Evolutionary conservation across 2,797 vertebrate genomes (phyloP).

Genomic region (Sebastes hubbsi): DNA sequence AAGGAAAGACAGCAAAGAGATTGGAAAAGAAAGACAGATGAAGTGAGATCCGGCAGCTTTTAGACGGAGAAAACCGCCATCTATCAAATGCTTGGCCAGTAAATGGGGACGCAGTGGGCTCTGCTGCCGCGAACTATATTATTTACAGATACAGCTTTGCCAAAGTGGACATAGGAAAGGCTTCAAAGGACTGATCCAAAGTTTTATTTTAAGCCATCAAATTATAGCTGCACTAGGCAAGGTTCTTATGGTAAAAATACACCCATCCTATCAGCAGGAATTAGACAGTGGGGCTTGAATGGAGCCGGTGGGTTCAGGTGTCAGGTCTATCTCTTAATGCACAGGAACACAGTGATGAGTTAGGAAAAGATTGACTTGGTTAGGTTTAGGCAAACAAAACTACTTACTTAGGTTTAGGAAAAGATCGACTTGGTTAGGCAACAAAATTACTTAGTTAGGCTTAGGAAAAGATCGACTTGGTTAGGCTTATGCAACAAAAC

Average conservation of each 20-base stretch:
- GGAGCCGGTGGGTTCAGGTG: background rate
- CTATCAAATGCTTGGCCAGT: conserved; percentile 33
- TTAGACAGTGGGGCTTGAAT: background rate
- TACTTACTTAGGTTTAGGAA: no score
- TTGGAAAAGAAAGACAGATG: conserved; percentile 37
- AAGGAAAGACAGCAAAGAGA: conserved; percentile 13
- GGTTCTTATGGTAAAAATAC: conserved; percentile 23
- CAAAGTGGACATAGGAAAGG: conserved; percentile 59
- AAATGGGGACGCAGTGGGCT: conserved; percentile 31
- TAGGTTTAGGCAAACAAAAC: no score
- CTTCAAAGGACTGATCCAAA: conserved; percentile 43
- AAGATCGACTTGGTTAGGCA: no score
- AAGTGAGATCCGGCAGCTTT: conserved; percentile 42
- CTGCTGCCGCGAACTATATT: conserved; percentile 52
- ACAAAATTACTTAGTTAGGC: no score
- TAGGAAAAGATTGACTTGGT: no score
- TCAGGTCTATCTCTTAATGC: background rate
- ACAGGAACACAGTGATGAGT: no score
- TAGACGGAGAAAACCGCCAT: conserved; percentile 34
- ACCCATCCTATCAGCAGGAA: background rate
- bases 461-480: no score
- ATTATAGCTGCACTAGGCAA: conserved; percentile 25
- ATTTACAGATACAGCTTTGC: conserved; percentile 62
- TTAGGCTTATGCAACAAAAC: no score
- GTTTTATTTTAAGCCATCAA: conserved; percentile 48